Evolutionary conservation across 2,113 vertebrate species (phyloP).

Genomic region (Crypturellus undulatus): DNA sequence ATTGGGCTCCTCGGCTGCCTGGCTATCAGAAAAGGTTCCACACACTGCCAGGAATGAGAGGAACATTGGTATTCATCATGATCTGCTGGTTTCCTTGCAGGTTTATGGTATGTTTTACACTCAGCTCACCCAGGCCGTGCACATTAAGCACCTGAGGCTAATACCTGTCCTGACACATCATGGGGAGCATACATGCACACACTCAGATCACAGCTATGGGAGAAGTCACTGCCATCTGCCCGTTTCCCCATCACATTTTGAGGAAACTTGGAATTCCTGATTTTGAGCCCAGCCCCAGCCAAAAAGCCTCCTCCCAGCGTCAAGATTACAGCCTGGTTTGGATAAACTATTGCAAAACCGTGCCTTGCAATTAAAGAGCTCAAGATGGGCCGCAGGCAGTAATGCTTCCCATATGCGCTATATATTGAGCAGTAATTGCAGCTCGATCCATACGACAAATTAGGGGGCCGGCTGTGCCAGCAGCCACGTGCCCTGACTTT

Average conservation of each 20-base stretch:
- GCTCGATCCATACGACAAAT: constrained; percentile 54
- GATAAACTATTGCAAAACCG: constrained; percentile 23
- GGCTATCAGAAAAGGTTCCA: constrained; percentile 74
- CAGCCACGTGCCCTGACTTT: not conserved
- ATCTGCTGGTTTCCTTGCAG: constrained; percentile 65
- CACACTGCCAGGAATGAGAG: constrained; percentile 75
- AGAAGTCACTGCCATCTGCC: constrained; percentile 63
- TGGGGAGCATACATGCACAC: constrained; percentile 5
- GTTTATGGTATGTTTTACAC: constrained; percentile 36
- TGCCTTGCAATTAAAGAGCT: not conserved
- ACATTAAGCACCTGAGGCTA: constrained; percentile 29
- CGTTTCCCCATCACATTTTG: constrained; percentile 64
- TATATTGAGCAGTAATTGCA: constrained; percentile 43
- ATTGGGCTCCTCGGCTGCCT: constrained; percentile 75
- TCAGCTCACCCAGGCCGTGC: constrained; percentile 20
- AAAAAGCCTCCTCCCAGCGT: constrained; percentile 35
- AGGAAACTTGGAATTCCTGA: constrained; percentile 67
- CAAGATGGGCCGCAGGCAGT: not conserved
- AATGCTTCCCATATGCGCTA: constrained; percentile 41
- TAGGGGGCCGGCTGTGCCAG: not conserved
- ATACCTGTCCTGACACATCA: not conserved
- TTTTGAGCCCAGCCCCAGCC: constrained; percentile 1
- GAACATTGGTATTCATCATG: constrained; percentile 73
- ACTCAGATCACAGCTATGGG: constrained; percentile 40
- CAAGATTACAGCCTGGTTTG: constrained; percentile 36